phyloP scores from a whole-genome alignment of 2,113 vertebrate genomes.

The Chascanopsetta lugubris region DNA sequence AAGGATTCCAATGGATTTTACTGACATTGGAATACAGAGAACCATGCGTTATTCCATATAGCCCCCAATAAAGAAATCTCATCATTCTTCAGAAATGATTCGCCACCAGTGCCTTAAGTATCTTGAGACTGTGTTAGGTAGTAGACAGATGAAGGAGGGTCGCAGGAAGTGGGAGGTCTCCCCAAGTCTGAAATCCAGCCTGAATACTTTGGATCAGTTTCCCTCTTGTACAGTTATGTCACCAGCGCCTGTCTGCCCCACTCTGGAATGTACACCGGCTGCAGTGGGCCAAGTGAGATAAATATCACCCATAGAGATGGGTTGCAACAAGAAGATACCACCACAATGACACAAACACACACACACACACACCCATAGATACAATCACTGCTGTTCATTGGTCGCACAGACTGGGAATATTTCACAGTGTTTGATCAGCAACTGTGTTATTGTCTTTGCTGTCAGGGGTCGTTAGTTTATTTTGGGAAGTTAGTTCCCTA shows the following conservation, averaged over 20 bases:
- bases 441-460: not conserved
- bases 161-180: conserved; percentile 15
- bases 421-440: not conserved
- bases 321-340: conserved; percentile 38
- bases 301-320: conserved; percentile 25
- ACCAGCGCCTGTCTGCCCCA: conserved; percentile 63
- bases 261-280: conserved; percentile 50
- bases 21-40: not conserved
- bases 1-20: not conserved
- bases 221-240: conserved; percentile 60
- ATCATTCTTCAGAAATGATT: not conserved
- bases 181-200: conserved; percentile 34
- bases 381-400: not conserved
- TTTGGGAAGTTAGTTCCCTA: not conserved
- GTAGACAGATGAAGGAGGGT: not conserved
- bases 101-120: not conserved
- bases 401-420: not conserved
- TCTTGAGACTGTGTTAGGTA: not conserved
- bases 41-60: not conserved
- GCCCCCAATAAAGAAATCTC: not conserved
- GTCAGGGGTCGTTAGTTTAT: not conserved
- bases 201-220: conserved; percentile 38
- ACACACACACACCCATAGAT: not conserved
- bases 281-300: conserved; percentile 28
- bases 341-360: not conserved